Evolutionary conservation across 1,140 invertebrate species (phyloP).

Genomic region (Drosophila mayri): DNA sequence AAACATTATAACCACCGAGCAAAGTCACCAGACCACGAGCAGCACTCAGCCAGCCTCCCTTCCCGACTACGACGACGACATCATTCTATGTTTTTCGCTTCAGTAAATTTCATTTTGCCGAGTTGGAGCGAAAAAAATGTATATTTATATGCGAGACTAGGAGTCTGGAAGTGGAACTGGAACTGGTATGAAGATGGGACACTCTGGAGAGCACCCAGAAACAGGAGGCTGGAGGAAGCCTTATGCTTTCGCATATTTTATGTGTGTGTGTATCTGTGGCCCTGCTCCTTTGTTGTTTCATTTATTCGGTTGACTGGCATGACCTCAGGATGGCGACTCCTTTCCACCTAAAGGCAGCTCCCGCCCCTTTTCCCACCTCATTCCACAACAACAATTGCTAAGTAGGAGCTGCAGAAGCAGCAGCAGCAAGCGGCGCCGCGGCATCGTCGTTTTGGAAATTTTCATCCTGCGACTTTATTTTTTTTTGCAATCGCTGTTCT

Average conservation of each 20-base stretch:
- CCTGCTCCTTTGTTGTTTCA: conserved; percentile 73
- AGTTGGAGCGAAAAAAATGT: conserved; percentile 53
- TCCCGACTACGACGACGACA: background rate
- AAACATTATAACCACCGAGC: conserved; percentile 33
- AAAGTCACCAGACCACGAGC: conserved; percentile 25
- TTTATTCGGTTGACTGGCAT: conserved; percentile 82
- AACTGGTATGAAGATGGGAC: conserved; percentile 24
- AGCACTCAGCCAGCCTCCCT: conserved; percentile 11
- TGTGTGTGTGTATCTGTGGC: conserved; percentile 40
- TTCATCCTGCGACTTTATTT: conserved; percentile 40
- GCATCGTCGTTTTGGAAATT: conserved; percentile 41
- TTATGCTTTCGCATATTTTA: conserved; percentile 82
- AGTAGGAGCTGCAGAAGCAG: conserved; percentile 45
- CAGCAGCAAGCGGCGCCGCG: conserved; percentile 32
- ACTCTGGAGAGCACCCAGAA: conserved; percentile 48
- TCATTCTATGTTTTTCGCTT: conserved; percentile 34
- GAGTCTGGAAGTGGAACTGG: conserved; percentile 26
- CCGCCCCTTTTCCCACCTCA: background rate
- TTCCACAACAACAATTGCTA: conserved; percentile 41
- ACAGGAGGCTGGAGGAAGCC: conserved; percentile 5
- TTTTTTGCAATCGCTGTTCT: conserved; percentile 24
- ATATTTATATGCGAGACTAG: conserved; percentile 68
- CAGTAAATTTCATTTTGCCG: conserved; percentile 63
- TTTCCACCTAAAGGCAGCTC: conserved; percentile 17
- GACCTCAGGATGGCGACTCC: conserved; percentile 67